Evolutionary conservation across 2,888 invertebrate genomes (phyloP).

Genomic region (Matsumyia berberina): DNA sequence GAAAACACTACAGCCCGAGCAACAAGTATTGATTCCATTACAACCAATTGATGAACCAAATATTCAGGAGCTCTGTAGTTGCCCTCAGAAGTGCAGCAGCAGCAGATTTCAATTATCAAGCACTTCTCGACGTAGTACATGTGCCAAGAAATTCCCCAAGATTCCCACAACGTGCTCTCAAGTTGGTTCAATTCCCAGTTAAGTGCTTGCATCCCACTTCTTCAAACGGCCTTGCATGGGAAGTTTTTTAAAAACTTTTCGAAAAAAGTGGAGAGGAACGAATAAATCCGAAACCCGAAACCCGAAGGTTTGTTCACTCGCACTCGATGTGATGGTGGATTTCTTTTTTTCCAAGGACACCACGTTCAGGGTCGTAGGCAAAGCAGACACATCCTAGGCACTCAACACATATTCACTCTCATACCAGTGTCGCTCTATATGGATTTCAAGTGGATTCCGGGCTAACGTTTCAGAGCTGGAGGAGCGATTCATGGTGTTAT

Average conservation of each 20-base stretch:
- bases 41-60: conserved; percentile 62
- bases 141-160: conserved; percentile 53
- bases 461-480: conserved; percentile 23
- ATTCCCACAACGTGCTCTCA: conserved; percentile 48
- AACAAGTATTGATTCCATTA: conserved; percentile 54
- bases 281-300: not conserved
- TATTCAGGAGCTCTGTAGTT: conserved; percentile 16
- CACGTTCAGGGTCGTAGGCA: conserved; percentile 35
- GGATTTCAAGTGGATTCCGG: conserved; percentile 48
- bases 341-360: not conserved
- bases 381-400: conserved; percentile 40
- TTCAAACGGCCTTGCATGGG: not conserved
- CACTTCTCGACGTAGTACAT: conserved; percentile 44
- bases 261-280: conserved; percentile 23
- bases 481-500: conserved; percentile 47
- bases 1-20: conserved; percentile 12
- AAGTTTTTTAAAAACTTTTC: conserved; percentile 36
- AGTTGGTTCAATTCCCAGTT: conserved; percentile 52
- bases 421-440: conserved; percentile 22
- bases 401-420: conserved; percentile 28
- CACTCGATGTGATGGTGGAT: conserved; percentile 8
- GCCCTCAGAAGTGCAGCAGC: conserved; percentile 51
- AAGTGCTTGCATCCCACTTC: conserved; percentile 41
- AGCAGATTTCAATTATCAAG: conserved; percentile 66
- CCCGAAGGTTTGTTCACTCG: conserved; percentile 4